Evolutionary conservation across 2,797 vertebrate species (phyloP).

Genomic region (Pantherophis vulpinus): DNA sequence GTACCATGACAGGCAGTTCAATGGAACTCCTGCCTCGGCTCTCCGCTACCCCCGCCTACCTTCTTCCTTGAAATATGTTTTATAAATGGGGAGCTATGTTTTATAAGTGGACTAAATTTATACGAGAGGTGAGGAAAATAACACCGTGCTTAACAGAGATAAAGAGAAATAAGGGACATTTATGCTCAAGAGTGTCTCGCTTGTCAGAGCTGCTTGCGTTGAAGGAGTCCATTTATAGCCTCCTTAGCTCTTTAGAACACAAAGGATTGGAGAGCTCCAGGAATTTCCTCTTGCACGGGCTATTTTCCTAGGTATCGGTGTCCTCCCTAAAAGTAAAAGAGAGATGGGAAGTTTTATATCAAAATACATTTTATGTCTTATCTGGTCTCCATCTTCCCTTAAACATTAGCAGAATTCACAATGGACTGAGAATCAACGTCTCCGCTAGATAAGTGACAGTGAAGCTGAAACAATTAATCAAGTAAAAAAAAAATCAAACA

Average conservation of each 20-base stretch:
- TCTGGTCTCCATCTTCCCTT: not conserved
- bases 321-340: not conserved
- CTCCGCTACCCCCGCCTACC: rapidly evolving
- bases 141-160: rapidly evolving
- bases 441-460: not conserved
- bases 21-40: conserved; percentile 3
- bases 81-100: conserved; percentile 5
- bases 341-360: not conserved
- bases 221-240: conserved; percentile 14
- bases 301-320: not conserved
- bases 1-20: not conserved
- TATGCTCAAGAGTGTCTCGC: conserved; percentile 9
- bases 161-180: not conserved
- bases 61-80: conserved; percentile 14
- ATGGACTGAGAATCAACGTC: not conserved
- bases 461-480: not conserved
- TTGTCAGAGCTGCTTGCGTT: conserved; percentile 29
- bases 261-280: not conserved
- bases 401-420: not conserved
- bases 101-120: conserved; percentile 18
- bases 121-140: conserved; percentile 20
- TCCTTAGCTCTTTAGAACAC: not conserved
- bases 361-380: not conserved
- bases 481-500: not conserved
- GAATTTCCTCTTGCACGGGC: not conserved